Evolutionary conservation across 2,797 vertebrate species (phyloP).

Genomic region (Sebastiscus tertius): DNA sequence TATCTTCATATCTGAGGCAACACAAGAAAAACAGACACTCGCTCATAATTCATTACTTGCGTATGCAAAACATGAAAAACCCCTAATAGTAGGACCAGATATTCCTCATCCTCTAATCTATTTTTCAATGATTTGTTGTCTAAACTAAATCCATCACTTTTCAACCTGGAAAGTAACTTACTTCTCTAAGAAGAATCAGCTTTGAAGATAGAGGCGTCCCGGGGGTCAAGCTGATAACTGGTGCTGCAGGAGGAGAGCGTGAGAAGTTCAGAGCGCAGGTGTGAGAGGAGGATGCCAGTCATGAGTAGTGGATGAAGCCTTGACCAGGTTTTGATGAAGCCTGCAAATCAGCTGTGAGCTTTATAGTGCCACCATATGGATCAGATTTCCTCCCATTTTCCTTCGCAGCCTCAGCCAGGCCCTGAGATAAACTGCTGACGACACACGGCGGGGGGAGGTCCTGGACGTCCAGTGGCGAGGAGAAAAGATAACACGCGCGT

Average conservation of each 20-base stretch:
- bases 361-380: constrained; percentile 81
- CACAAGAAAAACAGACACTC: background rate
- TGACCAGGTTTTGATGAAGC: constrained; percentile 67
- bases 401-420: constrained; percentile 73
- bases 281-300: constrained; percentile 53
- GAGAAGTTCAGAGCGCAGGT: constrained; percentile 47
- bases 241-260: constrained; percentile 57
- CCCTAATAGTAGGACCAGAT: background rate
- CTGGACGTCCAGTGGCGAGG: constrained; percentile 70
- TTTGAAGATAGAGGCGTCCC: constrained; percentile 30
- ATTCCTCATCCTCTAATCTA: background rate
- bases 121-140: background rate
- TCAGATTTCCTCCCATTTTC: constrained; percentile 79
- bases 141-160: background rate
- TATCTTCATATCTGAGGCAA: constrained; percentile 76
- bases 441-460: constrained; percentile 77
- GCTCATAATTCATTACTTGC: background rate
- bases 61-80: background rate
- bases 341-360: constrained; percentile 74
- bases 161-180: constrained; percentile 48
- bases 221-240: constrained; percentile 24
- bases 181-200: constrained; percentile 58
- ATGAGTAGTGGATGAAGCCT: constrained; percentile 62
- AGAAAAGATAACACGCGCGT: constrained; percentile 84
- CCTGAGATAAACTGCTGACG: constrained; percentile 77